These are phyloP conservation scores for Galbula dea DNA, from an alignment of 2,113 vertebrate genomes.

Conservation along the genomic window DNA sequence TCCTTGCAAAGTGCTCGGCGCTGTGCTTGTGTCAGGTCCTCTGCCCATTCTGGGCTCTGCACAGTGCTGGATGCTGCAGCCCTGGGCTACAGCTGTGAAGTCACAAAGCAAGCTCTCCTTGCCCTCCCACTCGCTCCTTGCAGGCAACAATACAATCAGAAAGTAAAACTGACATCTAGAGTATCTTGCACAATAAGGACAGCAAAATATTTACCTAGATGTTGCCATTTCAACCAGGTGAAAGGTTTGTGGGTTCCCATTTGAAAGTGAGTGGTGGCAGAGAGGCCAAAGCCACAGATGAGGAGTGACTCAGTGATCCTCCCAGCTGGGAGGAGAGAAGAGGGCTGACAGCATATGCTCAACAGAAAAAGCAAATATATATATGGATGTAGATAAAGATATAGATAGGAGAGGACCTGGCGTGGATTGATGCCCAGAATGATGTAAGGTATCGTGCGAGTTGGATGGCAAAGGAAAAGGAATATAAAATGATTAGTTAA, in stretches of 20 bases:
- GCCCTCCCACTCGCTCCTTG: neutral
- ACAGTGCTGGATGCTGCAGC: rapidly evolving
- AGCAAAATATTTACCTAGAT: neutral
- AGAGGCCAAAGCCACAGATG: neutral
- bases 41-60: neutral
- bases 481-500: neutral
- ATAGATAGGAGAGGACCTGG: neutral
- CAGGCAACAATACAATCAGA: rapidly evolving
- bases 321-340: neutral
- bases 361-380: neutral
- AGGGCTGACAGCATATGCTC: neutral
- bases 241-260: neutral
- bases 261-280: neutral
- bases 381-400: neutral
- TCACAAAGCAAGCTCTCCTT: neutral
- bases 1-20: neutral
- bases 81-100: rapidly evolving
- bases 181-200: rapidly evolving
- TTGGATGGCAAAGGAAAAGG: neutral
- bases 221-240: rapidly evolving
- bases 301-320: neutral
- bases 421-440: neutral
- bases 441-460: neutral
- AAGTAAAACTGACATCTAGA: rapidly evolving
- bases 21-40: neutral